Conservation (phyloP, 1,140 invertebrate genomes). For the Chrysomallon squamiferum region DNA sequence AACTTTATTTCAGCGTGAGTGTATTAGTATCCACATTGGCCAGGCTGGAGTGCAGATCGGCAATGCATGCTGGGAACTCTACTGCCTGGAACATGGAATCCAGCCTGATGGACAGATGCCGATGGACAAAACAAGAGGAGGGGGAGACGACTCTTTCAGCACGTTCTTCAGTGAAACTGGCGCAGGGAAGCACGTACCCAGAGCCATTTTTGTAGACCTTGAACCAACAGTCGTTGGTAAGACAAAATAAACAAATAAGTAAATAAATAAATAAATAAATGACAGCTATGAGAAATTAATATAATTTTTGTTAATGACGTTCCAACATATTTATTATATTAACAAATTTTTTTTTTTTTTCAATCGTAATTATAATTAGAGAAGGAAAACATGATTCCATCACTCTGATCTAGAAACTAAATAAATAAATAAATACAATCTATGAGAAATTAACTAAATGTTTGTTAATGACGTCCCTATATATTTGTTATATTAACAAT, state of each 20-base stretch:
- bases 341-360: too few relatives aligned
- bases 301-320: too few relatives aligned
- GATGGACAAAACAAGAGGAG: constrained; percentile 52
- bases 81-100: constrained; percentile 88
- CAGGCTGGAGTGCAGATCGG: constrained; percentile 90
- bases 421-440: too few relatives aligned
- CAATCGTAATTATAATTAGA: too few relatives aligned
- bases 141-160: constrained; percentile 84
- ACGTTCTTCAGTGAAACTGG: constrained; percentile 90
- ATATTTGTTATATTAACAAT: too few relatives aligned
- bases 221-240: constrained; percentile 63
- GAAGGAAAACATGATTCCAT: too few relatives aligned
- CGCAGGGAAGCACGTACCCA: constrained; percentile 76
- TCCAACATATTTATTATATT: too few relatives aligned
- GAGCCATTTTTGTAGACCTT: constrained; percentile 63
- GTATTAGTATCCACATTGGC: constrained; percentile 85
- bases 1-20: constrained; percentile 70
- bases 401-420: too few relatives aligned
- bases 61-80: constrained; percentile 78
- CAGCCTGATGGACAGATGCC: constrained; percentile 79
- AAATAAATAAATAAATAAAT: too few relatives aligned
- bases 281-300: too few relatives aligned
- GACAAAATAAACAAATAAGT: background rate
- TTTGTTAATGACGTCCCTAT: too few relatives aligned
- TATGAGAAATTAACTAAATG: too few relatives aligned